These are phyloP conservation scores for Leptopilina syphax DNA, from an alignment of 2,888 invertebrate genomes.

Conservation along the genomic window DNA sequence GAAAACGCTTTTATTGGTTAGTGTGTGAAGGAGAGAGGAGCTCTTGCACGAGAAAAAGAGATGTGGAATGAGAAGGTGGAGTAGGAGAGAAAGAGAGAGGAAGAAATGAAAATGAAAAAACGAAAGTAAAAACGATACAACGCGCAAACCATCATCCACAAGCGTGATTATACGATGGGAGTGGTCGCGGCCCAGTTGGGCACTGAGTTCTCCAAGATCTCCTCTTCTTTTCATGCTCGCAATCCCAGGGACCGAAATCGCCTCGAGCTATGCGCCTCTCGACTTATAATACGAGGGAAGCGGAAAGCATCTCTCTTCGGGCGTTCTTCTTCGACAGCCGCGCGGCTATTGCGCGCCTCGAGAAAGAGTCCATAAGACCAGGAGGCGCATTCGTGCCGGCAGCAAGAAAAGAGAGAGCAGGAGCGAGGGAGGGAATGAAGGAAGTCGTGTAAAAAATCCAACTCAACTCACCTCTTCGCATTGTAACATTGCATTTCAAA, in stretches of 20 bases:
- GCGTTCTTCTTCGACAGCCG: constrained; percentile 50
- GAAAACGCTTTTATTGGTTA: constrained; percentile 69
- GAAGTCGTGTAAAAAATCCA: neutral
- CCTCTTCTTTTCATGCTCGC: constrained; percentile 51
- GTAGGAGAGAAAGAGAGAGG: constrained; percentile 39
- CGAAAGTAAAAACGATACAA: constrained; percentile 56
- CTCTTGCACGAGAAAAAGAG: constrained; percentile 49
- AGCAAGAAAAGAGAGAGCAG: constrained; percentile 38
- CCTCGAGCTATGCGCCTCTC: constrained; percentile 52
- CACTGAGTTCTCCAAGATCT: constrained; percentile 42
- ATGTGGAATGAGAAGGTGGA: constrained; percentile 28
- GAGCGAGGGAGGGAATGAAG: constrained; percentile 16
- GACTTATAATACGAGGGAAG: constrained; percentile 56
- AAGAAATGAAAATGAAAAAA: constrained; percentile 53
- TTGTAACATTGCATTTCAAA: constrained; percentile 39
- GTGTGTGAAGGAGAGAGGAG: constrained; percentile 61
- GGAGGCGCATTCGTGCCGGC: constrained; percentile 32
- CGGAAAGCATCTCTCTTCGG: constrained; percentile 56
- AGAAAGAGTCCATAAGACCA: constrained; percentile 29
- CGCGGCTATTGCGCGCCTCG: constrained; percentile 30
- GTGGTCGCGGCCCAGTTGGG: constrained; percentile 66
- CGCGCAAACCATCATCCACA: constrained; percentile 55
- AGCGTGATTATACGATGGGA: constrained; percentile 66
- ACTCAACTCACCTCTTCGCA: constrained; percentile 30
- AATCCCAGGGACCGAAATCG: constrained; percentile 57